phyloP scores from a whole-genome alignment of 2,797 vertebrate species.

The Prunella strophiata region DNA sequence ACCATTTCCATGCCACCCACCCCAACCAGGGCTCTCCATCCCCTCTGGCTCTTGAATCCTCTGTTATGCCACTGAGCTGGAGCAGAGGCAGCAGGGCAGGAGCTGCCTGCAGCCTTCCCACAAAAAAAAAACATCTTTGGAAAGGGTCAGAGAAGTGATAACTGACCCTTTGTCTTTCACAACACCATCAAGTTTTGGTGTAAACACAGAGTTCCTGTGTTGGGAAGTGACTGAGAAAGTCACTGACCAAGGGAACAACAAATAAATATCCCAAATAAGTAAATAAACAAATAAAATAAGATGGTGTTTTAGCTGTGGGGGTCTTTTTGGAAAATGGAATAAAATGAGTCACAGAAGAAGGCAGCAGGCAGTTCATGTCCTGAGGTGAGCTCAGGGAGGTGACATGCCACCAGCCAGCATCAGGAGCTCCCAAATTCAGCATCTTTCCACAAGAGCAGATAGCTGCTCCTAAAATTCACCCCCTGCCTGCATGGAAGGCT shows the following conservation, averaged over 20 bases:
- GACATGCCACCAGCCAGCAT: background rate
- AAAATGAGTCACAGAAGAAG: background rate
- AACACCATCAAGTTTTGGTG: background rate
- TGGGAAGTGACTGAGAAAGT: constrained; percentile 12
- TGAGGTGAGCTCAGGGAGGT: background rate
- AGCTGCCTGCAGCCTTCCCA: background rate
- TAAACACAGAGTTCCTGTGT: constrained; percentile 37
- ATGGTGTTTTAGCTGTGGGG: background rate
- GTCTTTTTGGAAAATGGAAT: background rate
- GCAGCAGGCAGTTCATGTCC: background rate
- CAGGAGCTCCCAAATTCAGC: background rate
- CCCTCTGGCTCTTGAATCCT: background rate
- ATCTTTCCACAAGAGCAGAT: background rate
- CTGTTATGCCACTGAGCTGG: fast-evolving
- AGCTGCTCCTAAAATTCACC: background rate
- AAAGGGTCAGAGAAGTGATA: background rate
- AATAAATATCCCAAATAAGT: background rate
- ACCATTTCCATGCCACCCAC: background rate
- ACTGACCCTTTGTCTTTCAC: constrained; percentile 27
- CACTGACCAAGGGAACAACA: constrained; percentile 6
- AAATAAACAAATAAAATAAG: background rate
- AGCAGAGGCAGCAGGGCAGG: background rate
- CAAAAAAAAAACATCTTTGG: background rate
- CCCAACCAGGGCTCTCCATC: background rate
- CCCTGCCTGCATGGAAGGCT: background rate